These are phyloP conservation scores for Syngnathus floridae DNA, from an alignment of 2,113 vertebrate genomes.

Conservation along the genomic window DNA sequence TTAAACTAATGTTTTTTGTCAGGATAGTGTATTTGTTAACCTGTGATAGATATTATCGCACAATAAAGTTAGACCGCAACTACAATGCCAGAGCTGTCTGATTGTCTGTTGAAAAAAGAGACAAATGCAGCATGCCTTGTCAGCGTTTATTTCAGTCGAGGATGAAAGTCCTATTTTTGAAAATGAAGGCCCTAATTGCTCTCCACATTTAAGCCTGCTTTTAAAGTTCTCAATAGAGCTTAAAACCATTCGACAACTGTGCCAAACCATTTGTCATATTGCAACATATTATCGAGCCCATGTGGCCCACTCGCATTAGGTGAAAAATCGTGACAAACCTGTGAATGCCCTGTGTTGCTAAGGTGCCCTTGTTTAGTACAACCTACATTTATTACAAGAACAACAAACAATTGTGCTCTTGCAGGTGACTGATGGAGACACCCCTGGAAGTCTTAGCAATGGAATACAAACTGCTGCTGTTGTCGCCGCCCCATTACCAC, in stretches of 20 bases:
- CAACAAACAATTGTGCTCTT: slow-evolving; percentile 17
- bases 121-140: neutral
- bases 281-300: neutral
- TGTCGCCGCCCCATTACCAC: slow-evolving; percentile 71
- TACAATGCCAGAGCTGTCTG: neutral
- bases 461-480: slow-evolving; percentile 83
- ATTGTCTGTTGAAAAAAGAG: neutral
- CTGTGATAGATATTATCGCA: neutral
- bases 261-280: neutral
- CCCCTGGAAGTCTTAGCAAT: slow-evolving; percentile 72
- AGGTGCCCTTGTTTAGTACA: neutral
- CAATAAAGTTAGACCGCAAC: neutral
- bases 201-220: neutral
- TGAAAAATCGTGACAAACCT: neutral
- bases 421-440: slow-evolving; percentile 85
- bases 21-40: neutral
- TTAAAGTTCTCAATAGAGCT: neutral
- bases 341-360: neutral
- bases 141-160: neutral
- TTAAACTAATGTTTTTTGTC: neutral
- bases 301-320: neutral
- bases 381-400: neutral
- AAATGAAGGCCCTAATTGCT: neutral
- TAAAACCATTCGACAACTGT: neutral
- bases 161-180: neutral